Conservation (phyloP, 2,113 vertebrate species). For the western clawed frog (Xenopus tropicalis) region DNA sequence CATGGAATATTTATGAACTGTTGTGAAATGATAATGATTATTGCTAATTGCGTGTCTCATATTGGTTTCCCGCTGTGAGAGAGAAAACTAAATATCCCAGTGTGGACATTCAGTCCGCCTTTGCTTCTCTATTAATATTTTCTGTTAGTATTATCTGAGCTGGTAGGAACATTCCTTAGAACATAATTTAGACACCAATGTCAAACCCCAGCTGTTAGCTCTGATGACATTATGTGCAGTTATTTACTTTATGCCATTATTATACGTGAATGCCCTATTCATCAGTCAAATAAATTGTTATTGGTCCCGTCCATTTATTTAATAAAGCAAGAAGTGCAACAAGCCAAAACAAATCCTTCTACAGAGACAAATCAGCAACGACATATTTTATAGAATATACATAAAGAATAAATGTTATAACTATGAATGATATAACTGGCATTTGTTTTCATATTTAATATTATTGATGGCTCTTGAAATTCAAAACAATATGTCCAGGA, state of each 20-base stretch:
- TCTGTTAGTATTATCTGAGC: slow-evolving; percentile 7
- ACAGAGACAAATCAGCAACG: background rate
- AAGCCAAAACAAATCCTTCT: background rate
- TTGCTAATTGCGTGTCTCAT: slow-evolving; percentile 51
- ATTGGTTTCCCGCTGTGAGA: background rate
- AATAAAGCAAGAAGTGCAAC: background rate
- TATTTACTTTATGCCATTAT: slow-evolving; percentile 7
- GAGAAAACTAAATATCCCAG: slow-evolving; percentile 8
- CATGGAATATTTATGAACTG: slow-evolving; percentile 57
- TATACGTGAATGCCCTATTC: slow-evolving; percentile 18
- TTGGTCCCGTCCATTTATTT: background rate
- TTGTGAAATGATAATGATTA: slow-evolving; percentile 53
- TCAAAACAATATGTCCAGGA: too few species aligned
- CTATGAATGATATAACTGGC: too few species aligned
- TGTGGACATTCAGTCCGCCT: slow-evolving; percentile 13
- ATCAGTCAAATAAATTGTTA: background rate
- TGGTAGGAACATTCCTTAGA: background rate
- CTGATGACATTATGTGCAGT: background rate
- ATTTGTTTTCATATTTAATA: too few species aligned
- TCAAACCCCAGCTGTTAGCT: slow-evolving; percentile 4
- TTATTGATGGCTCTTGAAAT: too few species aligned
- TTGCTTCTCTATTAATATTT: background rate
- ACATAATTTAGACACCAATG: fast-evolving
- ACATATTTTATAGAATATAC: too few species aligned
- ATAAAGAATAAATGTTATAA: too few species aligned